Percentiles rank a stretch among this genome's conserved stretches.
phyloP scores from a whole-genome alignment of 2,797 vertebrate species.

The Cynopterus sphinx region DNA sequence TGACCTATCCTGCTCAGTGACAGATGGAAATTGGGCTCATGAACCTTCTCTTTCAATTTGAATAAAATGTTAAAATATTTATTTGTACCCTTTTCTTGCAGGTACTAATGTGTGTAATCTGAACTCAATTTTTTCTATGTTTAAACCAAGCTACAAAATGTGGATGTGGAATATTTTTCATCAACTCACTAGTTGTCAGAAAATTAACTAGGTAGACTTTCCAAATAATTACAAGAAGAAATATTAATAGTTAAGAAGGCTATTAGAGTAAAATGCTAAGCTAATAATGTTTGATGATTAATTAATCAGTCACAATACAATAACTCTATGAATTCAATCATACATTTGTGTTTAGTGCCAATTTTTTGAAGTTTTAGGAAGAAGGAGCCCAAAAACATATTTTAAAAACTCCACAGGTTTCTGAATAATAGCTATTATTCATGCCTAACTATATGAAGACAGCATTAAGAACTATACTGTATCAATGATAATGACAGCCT shows the following conservation, averaged over 20 bases:
- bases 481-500: constrained; percentile 29
- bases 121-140: neutral
- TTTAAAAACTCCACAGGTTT: neutral
- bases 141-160: neutral
- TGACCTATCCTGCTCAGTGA: neutral
- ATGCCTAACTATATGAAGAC: neutral
- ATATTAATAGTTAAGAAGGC: neutral
- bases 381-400: neutral
- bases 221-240: constrained; percentile 19
- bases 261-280: neutral
- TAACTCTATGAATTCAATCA: neutral
- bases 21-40: neutral
- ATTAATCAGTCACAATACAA: constrained; percentile 22
- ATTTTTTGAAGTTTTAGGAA: constrained; percentile 42
- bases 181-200: neutral
- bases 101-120: neutral
- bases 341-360: neutral
- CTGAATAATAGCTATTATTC: neutral
- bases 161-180: neutral
- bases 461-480: neutral
- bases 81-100: neutral
- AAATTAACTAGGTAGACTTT: neutral
- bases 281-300: constrained; percentile 31
- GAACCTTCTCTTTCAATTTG: neutral
- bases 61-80: neutral